These are phyloP conservation scores for Oceanites oceanicus DNA, from an alignment of 2,113 vertebrate genomes.

Conservation along the genomic window DNA sequence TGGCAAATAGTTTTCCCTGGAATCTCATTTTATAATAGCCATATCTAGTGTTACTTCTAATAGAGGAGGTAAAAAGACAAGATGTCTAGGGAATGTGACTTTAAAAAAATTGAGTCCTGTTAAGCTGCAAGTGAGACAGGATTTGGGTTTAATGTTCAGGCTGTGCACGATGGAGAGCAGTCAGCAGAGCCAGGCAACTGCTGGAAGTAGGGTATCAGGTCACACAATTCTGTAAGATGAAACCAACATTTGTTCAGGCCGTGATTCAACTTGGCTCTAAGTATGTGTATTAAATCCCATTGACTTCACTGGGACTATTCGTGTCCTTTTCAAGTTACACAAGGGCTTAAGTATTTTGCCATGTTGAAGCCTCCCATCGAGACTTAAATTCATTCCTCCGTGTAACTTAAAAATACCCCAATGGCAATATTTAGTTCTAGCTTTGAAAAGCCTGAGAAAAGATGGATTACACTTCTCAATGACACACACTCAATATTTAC, in stretches of 20 bases:
- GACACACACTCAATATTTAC: background rate
- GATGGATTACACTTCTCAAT: background rate
- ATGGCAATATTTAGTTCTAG: background rate
- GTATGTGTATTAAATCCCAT: slow-evolving; percentile 35
- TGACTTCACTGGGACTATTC: slow-evolving; percentile 18
- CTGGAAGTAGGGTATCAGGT: slow-evolving; percentile 15
- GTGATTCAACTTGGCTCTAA: background rate
- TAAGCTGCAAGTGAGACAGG: background rate
- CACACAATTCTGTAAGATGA: background rate
- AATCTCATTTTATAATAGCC: background rate
- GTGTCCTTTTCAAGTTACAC: slow-evolving; percentile 32
- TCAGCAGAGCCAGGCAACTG: background rate
- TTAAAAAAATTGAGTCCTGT: background rate
- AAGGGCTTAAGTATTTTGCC: slow-evolving; percentile 23
- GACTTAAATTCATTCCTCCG: slow-evolving; percentile 1
- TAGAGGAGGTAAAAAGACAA: background rate
- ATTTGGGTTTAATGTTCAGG: background rate
- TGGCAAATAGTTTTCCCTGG: background rate
- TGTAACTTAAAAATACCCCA: slow-evolving; percentile 35
- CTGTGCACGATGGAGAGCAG: background rate
- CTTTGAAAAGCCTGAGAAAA: background rate
- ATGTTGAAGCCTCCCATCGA: background rate
- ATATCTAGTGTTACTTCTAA: background rate
- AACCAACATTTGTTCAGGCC: slow-evolving; percentile 19
- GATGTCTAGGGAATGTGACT: background rate